Evolutionary conservation across 2,113 vertebrate species (phyloP), one percentile per base, ranked within the genome.

Genomic region (Gopherus evgoodei): DNA sequence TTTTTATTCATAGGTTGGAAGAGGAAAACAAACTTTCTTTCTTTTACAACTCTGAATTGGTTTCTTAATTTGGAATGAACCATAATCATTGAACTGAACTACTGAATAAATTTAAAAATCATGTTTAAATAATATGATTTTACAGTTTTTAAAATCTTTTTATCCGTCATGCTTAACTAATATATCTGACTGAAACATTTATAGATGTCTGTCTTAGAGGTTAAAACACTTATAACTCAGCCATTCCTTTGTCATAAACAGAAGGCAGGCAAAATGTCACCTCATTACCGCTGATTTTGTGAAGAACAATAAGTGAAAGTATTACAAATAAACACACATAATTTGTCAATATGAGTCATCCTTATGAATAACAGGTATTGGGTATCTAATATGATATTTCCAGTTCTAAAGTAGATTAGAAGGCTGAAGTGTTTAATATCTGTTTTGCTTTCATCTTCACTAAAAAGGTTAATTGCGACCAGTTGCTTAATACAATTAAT

Each of bases 201-300:
- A 65, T 65, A 65, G 7, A n/a, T 35, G 16, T n/a, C 16, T 65
- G n/a, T 69, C 65, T 35, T 69, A 9, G 16, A 19, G 35, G 16
- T 69, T 69, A 65, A 94, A 96, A 95, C 89, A 90, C 89, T 95
- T 96, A 86, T 94, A 96, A 97, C 96, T 97, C 95, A 96, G 88
- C 62, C 59, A 94, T 91, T 95, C 93, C 90, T 94, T 94, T 86
- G n/a, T 94, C 19, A 87, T 95, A 96, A 96, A 95, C 84, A 90
- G 86, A 96, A 97, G 96, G 79, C 83, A 96, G 95, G 96, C 69
- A 81, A 91, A 87, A 56, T 96, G 85, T 83, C 90, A 96, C 87
- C 72, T 93, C 91, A 91, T 88, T 83, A 91, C 79, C 72, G 89
- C 94, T 75, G 87, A 86, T 83, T 96, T 87, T 88, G 56, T 42